These are phyloP conservation scores for Drosophila auraria DNA, from an alignment of 1,140 invertebrate genomes.

Conservation along the genomic window DNA sequence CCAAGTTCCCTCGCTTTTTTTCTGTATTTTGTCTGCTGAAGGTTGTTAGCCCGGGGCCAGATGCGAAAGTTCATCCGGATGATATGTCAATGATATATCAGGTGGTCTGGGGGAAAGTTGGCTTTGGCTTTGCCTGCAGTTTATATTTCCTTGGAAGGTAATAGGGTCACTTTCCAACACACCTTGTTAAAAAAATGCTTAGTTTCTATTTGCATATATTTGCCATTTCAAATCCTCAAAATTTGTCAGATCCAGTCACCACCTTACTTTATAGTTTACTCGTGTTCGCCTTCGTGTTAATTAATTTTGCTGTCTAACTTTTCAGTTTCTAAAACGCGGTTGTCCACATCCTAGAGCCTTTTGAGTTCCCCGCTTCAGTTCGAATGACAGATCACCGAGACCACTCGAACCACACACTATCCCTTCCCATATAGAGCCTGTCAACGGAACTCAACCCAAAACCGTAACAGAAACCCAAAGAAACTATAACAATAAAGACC, in stretches of 20 bases:
- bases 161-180: neutral
- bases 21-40: slow-evolving; percentile 48
- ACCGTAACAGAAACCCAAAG: slow-evolving; percentile 52
- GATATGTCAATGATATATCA: slow-evolving; percentile 66
- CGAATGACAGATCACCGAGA: slow-evolving; percentile 30
- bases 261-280: neutral
- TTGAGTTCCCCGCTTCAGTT: slow-evolving; percentile 13
- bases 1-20: slow-evolving; percentile 8
- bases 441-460: slow-evolving; percentile 52
- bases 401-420: slow-evolving; percentile 21
- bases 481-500: slow-evolving; percentile 80
- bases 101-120: slow-evolving; percentile 17
- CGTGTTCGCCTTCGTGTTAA: slow-evolving; percentile 7
- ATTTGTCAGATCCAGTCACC: neutral
- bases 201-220: neutral
- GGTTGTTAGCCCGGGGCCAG: slow-evolving; percentile 66
- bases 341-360: slow-evolving; percentile 48
- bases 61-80: slow-evolving; percentile 51
- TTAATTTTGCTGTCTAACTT: slow-evolving; percentile 42
- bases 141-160: slow-evolving; percentile 1
- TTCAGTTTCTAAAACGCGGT: slow-evolving; percentile 45
- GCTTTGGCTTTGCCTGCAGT: slow-evolving; percentile 8
- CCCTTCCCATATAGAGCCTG: slow-evolving; percentile 40
- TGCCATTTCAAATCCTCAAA: neutral
- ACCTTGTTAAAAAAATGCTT: neutral